A percentile compares a stretch with the other conserved stretches of the same genome.
These are phyloP conservation scores for Trypoxylus dichotomus DNA, from an alignment of 1,140 invertebrate species.

Conservation along the genomic window DNA sequence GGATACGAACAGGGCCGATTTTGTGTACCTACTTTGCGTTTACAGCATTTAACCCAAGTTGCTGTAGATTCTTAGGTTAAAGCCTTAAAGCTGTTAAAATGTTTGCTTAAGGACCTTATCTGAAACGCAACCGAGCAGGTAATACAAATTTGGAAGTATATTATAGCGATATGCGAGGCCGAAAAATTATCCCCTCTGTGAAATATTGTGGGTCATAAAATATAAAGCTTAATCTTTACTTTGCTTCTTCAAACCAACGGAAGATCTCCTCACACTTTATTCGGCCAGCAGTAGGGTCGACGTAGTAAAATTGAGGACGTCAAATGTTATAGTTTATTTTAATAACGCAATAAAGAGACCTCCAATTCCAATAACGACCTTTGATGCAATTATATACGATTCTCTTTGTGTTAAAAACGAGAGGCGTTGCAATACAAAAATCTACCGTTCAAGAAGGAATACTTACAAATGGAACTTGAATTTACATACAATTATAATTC, in stretches of 20 bases:
- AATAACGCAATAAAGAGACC: neutral
- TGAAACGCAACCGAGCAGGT: neutral
- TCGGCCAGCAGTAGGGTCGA: neutral
- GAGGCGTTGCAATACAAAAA: too few species aligned
- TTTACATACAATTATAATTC: neutral
- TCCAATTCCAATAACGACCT: too few species aligned
- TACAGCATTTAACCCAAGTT: neutral
- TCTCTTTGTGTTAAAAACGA: too few species aligned
- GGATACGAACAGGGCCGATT: neutral
- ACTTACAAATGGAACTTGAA: neutral
- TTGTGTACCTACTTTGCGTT: neutral
- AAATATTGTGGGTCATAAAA: conserved; percentile 11
- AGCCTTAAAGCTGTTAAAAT: conserved; percentile 14
- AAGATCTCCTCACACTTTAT: neutral
- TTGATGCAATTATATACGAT: too few species aligned
- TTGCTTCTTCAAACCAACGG: neutral
- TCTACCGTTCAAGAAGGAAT: neutral
- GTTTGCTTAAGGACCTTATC: conserved; percentile 10
- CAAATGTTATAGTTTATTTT: neutral
- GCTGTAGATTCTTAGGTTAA: neutral
- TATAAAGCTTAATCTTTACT: conserved; percentile 1
- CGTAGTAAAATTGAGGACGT: neutral
- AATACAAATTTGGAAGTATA: neutral
- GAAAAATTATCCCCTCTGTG: neutral
- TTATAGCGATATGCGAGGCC: neutral